Evolutionary conservation across 1,140 invertebrate species (phyloP), one percentile per base, ranked within the genome.

Genomic region (Steinernema khuongi): DNA sequence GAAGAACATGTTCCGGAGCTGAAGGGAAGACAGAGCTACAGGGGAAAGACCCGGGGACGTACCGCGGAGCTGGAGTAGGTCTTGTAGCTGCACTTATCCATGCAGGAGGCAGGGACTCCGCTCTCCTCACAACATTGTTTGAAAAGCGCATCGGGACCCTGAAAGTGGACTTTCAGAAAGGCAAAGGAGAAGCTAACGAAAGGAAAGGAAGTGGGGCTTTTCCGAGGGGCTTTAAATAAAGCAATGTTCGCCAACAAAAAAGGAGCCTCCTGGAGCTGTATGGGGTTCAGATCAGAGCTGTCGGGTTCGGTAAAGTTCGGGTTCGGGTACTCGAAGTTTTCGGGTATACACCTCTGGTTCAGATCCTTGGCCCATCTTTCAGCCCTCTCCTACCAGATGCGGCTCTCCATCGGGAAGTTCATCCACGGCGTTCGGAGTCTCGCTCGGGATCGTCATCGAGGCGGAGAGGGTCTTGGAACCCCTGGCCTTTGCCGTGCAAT

Each of bases 41-140:
- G n/a, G n/a, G n/a, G n/a, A n/a, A n/a, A n/a, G n/a, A n/a, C n/a
- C n/a, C n/a, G n/a, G 7, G 50, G 26, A 60, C 19, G 26, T 26
- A 22, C 26, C 26, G 11, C 50, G 50, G 7, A 60, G 50, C 50
- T 60, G 22, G 19, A 17, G 50, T 60, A 60, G 50, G 50, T 14
- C 14, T 14, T n/a, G 19, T 60, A 60, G 50, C 50, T 60, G 50
- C 50, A 60, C 26, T 60, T 60, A 22, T 60, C 50, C 50, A 60
- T 60, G 50, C 50, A 60, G 50, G 14, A n/a, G 4, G 50, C 50
- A 4, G 50, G 50, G 26, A 60, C 50, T 14, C 50, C 50, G 50
- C 50, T 60, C 26, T 60, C 50, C 50, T 60, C 50, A 22, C 50
- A 60, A 22, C 50, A 60, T 22, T 60, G 50, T 22, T 60, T 60